A percentile compares a stretch with the other conserved stretches of the same genome.
These are phyloP conservation scores for Phycodurus eques DNA, from an alignment of 2,113 vertebrate genomes.

Conservation along the genomic window DNA sequence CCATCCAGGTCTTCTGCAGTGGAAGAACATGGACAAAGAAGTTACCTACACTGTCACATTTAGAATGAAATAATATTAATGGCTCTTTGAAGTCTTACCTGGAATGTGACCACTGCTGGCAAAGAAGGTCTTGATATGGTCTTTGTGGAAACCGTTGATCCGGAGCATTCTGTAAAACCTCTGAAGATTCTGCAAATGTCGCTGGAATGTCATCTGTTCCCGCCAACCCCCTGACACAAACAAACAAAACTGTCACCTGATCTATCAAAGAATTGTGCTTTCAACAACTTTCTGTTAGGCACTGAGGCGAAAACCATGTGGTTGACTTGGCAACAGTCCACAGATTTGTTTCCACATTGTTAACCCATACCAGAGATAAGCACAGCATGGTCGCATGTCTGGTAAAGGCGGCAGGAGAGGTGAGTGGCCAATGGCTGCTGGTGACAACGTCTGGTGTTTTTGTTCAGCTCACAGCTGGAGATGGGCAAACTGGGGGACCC, in stretches of 20 bases:
- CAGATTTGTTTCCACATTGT: background rate
- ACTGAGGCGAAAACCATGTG: background rate
- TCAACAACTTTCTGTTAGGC: background rate
- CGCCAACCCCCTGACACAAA: slow-evolving; percentile 74
- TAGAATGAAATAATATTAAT: background rate
- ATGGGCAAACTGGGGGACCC: slow-evolving; percentile 56
- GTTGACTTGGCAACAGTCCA: background rate
- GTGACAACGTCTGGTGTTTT: slow-evolving; percentile 80
- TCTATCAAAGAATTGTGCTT: background rate
- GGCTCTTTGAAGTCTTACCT: slow-evolving; percentile 49
- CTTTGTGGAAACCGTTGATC: slow-evolving; percentile 76
- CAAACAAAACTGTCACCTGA: slow-evolving; percentile 9
- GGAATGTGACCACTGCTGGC: slow-evolving; percentile 70
- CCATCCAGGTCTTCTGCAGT: slow-evolving; percentile 67
- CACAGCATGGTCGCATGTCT: slow-evolving; percentile 81
- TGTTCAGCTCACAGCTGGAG: slow-evolving; percentile 79
- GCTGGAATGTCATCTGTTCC: slow-evolving; percentile 76
- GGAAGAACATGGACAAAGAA: background rate
- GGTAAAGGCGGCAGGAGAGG: slow-evolving; percentile 79
- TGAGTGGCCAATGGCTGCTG: slow-evolving; percentile 74
- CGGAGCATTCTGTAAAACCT: slow-evolving; percentile 74
- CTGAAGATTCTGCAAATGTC: slow-evolving; percentile 71
- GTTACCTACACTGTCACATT: background rate
- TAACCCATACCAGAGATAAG: slow-evolving; percentile 71
- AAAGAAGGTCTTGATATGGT: slow-evolving; percentile 81